Evolutionary conservation across 1,140 invertebrate species (phyloP).

Genomic region (Aphelinus certus): DNA sequence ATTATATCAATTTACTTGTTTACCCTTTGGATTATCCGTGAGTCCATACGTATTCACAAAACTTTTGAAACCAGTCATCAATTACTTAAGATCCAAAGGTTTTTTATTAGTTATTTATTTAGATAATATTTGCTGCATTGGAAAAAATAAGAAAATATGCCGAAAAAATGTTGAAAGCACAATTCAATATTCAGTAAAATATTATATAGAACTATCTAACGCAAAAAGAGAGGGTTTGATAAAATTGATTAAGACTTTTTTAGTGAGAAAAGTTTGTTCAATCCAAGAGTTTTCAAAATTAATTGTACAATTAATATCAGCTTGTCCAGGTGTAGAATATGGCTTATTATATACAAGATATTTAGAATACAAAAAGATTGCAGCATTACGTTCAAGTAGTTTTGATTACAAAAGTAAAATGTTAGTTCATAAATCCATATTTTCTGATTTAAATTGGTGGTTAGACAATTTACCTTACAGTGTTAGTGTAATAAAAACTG

Average conservation of each 20-base stretch:
- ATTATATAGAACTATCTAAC: not conserved
- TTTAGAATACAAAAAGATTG: not conserved
- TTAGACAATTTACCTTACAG: not conserved
- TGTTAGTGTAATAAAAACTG: slow-evolving; percentile 6
- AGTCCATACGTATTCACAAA: slow-evolving; percentile 5
- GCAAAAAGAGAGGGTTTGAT: not conserved
- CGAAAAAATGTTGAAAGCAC: not conserved
- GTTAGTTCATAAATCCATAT: not conserved
- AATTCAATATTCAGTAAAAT: not conserved
- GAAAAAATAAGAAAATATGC: not conserved
- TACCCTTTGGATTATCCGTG: not conserved
- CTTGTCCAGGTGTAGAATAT: not conserved
- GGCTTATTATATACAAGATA: slow-evolving; percentile 3
- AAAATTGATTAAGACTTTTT: not conserved
- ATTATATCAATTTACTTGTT: slow-evolving; percentile 3
- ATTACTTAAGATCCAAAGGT: not conserved
- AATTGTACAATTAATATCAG: not conserved
- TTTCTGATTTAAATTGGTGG: slow-evolving; percentile 30
- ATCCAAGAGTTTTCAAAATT: not conserved
- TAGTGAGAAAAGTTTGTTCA: not conserved
- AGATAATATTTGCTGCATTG: not conserved
- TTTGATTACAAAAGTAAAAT: slow-evolving; percentile 11
- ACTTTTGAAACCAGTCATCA: not conserved
- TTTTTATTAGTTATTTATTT: not conserved
- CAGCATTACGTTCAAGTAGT: not conserved